Percentiles rank a stretch among this genome's conserved stretches.
These are phyloP conservation scores for Babylonia areolata DNA, from an alignment of 1,140 invertebrate species.

Conservation along the genomic window DNA sequence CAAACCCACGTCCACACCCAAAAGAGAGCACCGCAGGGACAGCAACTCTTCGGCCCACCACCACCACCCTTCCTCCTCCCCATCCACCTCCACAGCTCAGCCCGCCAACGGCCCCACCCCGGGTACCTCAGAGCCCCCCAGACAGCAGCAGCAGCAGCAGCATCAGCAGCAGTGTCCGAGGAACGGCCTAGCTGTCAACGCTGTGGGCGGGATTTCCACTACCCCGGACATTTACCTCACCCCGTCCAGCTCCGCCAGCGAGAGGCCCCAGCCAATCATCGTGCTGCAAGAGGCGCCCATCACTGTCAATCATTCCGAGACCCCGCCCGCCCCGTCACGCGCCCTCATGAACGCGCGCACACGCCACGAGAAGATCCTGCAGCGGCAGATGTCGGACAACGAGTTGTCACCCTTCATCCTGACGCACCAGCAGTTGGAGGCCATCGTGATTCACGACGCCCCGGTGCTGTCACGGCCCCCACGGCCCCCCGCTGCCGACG, in stretches of 20 bases:
- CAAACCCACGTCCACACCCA: background rate
- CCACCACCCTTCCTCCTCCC: background rate
- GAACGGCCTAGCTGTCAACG: constrained; percentile 28
- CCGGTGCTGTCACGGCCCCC: constrained; percentile 40
- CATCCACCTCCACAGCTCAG: background rate
- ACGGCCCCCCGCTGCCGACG: background rate
- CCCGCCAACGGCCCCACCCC: background rate
- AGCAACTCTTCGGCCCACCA: background rate
- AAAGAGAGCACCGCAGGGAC: constrained; percentile 20
- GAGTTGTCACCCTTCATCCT: constrained; percentile 64
- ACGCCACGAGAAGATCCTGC: constrained; percentile 61
- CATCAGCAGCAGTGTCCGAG: background rate
- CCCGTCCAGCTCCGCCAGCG: constrained; percentile 18
- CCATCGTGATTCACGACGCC: constrained; percentile 66
- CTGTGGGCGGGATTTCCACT: background rate
- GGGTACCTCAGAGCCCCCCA: background rate
- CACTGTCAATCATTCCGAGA: constrained; percentile 46
- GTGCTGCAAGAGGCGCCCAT: constrained; percentile 62
- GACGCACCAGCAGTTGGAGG: constrained; percentile 63
- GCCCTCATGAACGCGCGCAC: constrained; percentile 59
- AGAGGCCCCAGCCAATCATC: constrained; percentile 58
- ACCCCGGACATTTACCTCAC: constrained; percentile 29
- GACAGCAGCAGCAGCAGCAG: background rate
- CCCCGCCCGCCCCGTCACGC: constrained; percentile 38
- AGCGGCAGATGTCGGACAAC: constrained; percentile 63